Percentiles rank a stretch among this genome's conserved stretches.
phyloP scores from a whole-genome alignment of 2,797 vertebrate species.

The Pipistrellus pipistrellus region DNA sequence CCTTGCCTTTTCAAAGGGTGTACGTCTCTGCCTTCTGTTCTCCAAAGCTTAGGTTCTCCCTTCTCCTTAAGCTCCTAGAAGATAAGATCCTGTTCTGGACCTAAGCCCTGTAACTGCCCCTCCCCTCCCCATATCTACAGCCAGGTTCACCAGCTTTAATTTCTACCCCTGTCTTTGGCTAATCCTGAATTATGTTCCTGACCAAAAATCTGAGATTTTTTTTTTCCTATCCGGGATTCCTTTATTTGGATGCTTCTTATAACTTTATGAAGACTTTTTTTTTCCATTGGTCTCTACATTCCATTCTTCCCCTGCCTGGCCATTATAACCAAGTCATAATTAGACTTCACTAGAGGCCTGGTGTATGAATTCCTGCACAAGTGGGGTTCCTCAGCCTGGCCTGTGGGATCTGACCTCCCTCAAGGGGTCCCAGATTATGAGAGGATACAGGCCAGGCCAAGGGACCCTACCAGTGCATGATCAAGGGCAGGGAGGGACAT shows the following conservation, averaged over 20 bases:
- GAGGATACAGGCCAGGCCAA: too few relatives aligned
- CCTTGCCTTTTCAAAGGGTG: not conserved
- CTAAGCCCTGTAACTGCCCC: not conserved
- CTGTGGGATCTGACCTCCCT: too few relatives aligned
- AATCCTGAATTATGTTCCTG: not conserved
- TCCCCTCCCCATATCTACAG: not conserved
- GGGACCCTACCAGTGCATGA: too few relatives aligned
- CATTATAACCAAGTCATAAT: not conserved
- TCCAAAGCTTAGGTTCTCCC: not conserved
- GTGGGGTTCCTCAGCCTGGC: too few relatives aligned
- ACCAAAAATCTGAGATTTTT: constrained; percentile 6
- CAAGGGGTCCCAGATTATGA: too few relatives aligned
- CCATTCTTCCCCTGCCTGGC: not conserved
- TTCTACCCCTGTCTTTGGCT: not conserved
- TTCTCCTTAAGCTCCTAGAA: not conserved
- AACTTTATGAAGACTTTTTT: not conserved
- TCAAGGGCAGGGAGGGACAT: too few relatives aligned
- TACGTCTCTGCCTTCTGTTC: not conserved
- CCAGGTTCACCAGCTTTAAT: not conserved
- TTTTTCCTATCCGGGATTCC: not conserved
- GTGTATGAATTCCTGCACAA: too few relatives aligned
- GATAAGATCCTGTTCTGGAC: not conserved
- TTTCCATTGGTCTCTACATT: not conserved
- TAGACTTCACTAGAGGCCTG: not conserved
- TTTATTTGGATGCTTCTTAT: not conserved